Evolutionary conservation across 2,888 invertebrate species (phyloP).

Genomic region (Eilema caniola): DNA sequence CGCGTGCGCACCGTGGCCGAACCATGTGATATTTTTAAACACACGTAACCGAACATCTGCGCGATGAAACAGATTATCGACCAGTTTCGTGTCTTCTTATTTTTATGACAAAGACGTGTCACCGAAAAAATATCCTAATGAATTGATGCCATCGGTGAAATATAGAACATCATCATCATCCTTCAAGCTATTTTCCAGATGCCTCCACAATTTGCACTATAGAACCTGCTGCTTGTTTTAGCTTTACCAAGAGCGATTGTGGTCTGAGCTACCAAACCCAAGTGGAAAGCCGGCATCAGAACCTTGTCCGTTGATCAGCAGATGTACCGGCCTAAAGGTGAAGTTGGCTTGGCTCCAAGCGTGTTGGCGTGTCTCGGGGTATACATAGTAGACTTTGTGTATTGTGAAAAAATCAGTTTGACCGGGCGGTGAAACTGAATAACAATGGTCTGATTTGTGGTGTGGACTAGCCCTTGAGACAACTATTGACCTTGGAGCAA

Average conservation of each 20-base stretch:
- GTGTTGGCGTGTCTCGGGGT: not conserved
- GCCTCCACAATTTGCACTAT: not conserved
- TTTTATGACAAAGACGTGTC: constrained; percentile 60
- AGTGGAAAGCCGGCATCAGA: no score
- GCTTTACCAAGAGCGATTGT: no score
- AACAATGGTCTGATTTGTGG: not conserved
- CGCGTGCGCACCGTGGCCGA: constrained; percentile 69
- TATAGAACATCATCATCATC: constrained; percentile 46
- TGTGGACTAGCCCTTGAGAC: constrained; percentile 74
- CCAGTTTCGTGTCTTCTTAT: constrained; percentile 68
- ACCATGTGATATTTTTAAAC: constrained; percentile 68
- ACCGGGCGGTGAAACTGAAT: not conserved
- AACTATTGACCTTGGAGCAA: constrained; percentile 70
- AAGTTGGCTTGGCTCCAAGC: no score
- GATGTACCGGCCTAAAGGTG: no score
- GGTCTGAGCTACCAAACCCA: no score
- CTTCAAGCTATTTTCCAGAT: not conserved
- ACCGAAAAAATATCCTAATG: constrained; percentile 66
- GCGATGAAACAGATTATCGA: constrained; percentile 64
- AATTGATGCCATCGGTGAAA: constrained; percentile 63
- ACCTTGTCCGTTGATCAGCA: no score
- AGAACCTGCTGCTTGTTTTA: no score
- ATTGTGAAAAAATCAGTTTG: not conserved
- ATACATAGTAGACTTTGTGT: not conserved
- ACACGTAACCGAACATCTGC: constrained; percentile 71